A percentile compares a stretch with the other conserved stretches of the same genome.
phyloP scores from a whole-genome alignment of 2,797 vertebrate species.

The Tolypeutes matacus region DNA sequence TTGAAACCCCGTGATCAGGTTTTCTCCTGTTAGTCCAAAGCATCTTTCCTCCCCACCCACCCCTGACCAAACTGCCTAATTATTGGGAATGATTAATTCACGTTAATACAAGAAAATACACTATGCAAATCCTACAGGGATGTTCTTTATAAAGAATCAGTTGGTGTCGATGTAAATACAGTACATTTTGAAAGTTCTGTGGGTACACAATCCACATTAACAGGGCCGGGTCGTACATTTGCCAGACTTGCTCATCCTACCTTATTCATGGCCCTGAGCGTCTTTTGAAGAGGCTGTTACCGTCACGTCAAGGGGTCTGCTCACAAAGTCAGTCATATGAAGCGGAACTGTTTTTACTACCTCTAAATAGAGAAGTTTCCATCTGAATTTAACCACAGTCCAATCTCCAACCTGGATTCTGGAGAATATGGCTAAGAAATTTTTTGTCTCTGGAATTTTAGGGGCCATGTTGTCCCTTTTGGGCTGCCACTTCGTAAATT shows the following conservation, averaged over 20 bases:
- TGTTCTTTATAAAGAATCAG: constrained; percentile 13
- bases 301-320: neutral
- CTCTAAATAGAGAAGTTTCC: neutral
- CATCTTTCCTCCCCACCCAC: no score
- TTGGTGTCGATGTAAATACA: neutral
- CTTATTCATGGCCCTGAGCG: neutral
- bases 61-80: neutral
- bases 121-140: neutral
- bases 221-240: neutral
- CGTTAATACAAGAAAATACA: neutral
- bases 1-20: neutral
- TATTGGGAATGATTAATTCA: neutral
- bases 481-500: neutral
- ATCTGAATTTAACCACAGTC: neutral
- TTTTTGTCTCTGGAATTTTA: neutral
- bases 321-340: neutral
- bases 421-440: neutral
- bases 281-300: neutral
- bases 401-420: neutral
- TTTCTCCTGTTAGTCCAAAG: neutral
- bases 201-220: neutral
- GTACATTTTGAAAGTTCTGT: neutral
- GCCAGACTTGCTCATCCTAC: neutral
- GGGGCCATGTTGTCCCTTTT: neutral
- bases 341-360: neutral